A percentile compares a stretch with the other conserved stretches of the same genome.
Evolutionary conservation across 2,113 vertebrate genomes (phyloP).

Genomic region (Scalopus aquaticus): DNA sequence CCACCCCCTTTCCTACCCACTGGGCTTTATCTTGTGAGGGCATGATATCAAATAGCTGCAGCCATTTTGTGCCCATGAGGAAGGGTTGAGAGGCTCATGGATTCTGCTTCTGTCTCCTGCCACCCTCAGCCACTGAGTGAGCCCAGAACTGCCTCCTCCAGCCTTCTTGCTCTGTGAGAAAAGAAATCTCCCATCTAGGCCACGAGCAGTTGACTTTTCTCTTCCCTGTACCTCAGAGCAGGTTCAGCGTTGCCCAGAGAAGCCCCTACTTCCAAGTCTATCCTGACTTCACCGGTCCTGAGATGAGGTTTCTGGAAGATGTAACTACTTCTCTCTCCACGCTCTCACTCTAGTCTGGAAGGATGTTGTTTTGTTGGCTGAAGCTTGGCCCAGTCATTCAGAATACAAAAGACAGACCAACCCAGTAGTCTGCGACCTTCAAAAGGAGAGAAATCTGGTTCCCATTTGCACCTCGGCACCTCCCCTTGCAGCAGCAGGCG

Average conservation of each 20-base stretch:
- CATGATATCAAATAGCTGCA: not conserved
- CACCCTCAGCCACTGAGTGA: not conserved
- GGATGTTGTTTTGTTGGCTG: not conserved
- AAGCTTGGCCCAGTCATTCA: not conserved
- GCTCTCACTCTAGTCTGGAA: not conserved
- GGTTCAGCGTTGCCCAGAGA: not conserved
- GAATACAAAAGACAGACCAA: not conserved
- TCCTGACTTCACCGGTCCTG: fast-evolving
- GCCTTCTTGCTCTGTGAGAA: not conserved
- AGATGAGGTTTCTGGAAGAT: not conserved
- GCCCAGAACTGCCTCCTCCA: not conserved
- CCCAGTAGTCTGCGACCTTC: not conserved
- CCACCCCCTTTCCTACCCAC: too few relatives aligned
- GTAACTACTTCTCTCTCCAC: not conserved
- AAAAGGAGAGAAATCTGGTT: slow-evolving; percentile 44
- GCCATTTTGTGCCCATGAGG: not conserved
- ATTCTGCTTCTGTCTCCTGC: not conserved
- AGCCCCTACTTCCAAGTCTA: not conserved
- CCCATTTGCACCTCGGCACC: slow-evolving; percentile 27
- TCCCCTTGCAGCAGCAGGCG: not conserved
- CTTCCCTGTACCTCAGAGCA: not conserved
- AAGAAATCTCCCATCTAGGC: not conserved
- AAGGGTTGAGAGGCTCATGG: not conserved
- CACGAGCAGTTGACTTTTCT: not conserved
- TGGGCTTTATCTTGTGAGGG: not conserved